Base-by-base conservation (phyloP, 2,113 vertebrate species). In the Triplophysa rosa region DNA sequence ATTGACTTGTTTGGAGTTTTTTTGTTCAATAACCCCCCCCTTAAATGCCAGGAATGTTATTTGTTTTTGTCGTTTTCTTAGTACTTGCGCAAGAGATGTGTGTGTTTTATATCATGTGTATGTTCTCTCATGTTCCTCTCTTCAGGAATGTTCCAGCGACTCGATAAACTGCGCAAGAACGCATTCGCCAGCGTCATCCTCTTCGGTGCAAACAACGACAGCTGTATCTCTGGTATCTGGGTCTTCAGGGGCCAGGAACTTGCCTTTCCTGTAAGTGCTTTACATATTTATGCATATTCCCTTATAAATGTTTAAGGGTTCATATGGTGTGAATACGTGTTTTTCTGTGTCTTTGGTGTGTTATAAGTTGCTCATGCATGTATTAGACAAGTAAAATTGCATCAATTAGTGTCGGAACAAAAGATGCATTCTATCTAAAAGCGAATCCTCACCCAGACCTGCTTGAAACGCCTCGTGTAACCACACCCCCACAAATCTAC, bases 61-160 rank as follows among this genome's bases (percentile, higher is more conserved):
- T 3, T 5, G 29, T 37, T 33, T 13, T 70, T 13, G 33, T 19
- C n/a, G 61, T 37, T 76, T 78, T 8, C 19, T 42, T 42, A 0
- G 21, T 63, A 47, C 19, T 66, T 76, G 23, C 6, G 14, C 33
- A 26, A 67, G 29, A 64, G 12, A 33, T 16, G 19, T 12, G 17
- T 52, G 8, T 17, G 10, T 67, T 40, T 73, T 13, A 17, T 3
- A 1, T 8, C 3, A 14, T 69, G 2, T 63, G 1, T 13, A 45
- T 14, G 74, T 77, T 33, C 45, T 37, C 5, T 66, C 59, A 23
- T 58, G 6, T 7, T 68, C 24, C 8, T 56, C 2, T 76, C 54
- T 9, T 11, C 83, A 98, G 96, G 96, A 63, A 98, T 98, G 96
- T 96, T 95, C 89, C 96, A 98, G 89, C 94, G 96, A 23, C 85